Evolutionary conservation across 2,797 vertebrate genomes (phyloP).

Genomic region (Chloroceryle inda): DNA sequence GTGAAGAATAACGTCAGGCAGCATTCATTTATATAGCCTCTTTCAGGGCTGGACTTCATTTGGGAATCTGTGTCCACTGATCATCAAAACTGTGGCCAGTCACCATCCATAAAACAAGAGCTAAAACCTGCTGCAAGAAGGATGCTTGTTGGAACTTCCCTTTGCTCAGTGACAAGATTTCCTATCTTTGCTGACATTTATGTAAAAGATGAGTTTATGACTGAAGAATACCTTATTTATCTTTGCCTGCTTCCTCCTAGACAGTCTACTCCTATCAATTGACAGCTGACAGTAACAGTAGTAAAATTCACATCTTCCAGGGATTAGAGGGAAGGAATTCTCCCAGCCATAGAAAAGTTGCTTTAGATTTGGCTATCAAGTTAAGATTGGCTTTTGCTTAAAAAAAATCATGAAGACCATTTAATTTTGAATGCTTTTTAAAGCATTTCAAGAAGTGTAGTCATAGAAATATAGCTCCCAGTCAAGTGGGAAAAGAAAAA

Average conservation of each 20-base stretch:
- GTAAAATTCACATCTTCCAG: neutral
- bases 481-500: neutral
- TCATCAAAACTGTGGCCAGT: neutral
- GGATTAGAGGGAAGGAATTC: neutral
- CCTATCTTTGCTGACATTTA: neutral
- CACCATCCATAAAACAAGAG: neutral
- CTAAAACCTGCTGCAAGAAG: neutral
- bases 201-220: neutral
- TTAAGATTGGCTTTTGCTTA: neutral
- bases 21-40: neutral
- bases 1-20: neutral
- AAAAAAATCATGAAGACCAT: neutral
- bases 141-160: neutral
- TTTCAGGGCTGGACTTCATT: neutral
- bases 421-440: neutral
- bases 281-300: neutral
- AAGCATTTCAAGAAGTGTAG: neutral
- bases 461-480: neutral
- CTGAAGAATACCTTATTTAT: neutral
- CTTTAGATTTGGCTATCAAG: conserved; percentile 13
- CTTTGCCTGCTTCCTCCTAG: neutral
- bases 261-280: neutral
- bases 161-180: neutral
- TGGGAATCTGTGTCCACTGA: neutral
- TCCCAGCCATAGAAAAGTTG: neutral